A percentile compares a stretch with the other conserved stretches of the same genome.
These are phyloP conservation scores for Aphelenchoides fujianensis DNA, from an alignment of 1,140 invertebrate genomes.

Conservation along the genomic window DNA sequence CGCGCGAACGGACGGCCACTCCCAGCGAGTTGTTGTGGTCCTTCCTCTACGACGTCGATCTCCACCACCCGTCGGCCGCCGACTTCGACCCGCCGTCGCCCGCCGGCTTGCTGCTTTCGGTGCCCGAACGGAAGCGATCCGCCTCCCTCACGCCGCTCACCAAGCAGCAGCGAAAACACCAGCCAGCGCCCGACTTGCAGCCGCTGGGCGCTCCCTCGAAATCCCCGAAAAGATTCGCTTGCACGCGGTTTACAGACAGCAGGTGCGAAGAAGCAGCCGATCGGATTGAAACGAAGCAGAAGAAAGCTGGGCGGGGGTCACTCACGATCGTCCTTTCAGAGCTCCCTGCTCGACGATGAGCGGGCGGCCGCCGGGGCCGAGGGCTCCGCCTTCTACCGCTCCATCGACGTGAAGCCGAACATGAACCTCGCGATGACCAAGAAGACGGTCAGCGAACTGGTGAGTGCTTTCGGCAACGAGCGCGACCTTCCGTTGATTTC, in stretches of 20 bases:
- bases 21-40: slow-evolving; percentile 25
- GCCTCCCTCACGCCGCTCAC: slow-evolving; percentile 34
- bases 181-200: slow-evolving; percentile 17
- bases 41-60: slow-evolving; percentile 35
- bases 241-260: slow-evolving; percentile 24
- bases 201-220: too few relatives aligned
- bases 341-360: slow-evolving; percentile 53
- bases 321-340: slow-evolving; percentile 39
- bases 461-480: slow-evolving; percentile 69
- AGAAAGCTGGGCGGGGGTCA: not conserved
- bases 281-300: not conserved
- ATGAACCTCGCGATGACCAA: slow-evolving; percentile 79
- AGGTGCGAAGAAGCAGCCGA: slow-evolving; percentile 8
- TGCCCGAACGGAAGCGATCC: slow-evolving; percentile 24
- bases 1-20: slow-evolving; percentile 1
- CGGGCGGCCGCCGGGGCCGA: slow-evolving; percentile 67
- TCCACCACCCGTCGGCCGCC: not conserved
- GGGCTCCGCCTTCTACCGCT: slow-evolving; percentile 97
- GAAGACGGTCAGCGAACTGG: slow-evolving; percentile 97
- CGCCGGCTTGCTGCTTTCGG: slow-evolving; percentile 1
- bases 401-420: slow-evolving; percentile 99
- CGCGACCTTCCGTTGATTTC: not conserved
- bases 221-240: slow-evolving; percentile 22
- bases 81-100: slow-evolving; percentile 11
- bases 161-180: slow-evolving; percentile 13